phyloP scores from a whole-genome alignment of 2,797 vertebrate species.

The Xenops minutus region DNA sequence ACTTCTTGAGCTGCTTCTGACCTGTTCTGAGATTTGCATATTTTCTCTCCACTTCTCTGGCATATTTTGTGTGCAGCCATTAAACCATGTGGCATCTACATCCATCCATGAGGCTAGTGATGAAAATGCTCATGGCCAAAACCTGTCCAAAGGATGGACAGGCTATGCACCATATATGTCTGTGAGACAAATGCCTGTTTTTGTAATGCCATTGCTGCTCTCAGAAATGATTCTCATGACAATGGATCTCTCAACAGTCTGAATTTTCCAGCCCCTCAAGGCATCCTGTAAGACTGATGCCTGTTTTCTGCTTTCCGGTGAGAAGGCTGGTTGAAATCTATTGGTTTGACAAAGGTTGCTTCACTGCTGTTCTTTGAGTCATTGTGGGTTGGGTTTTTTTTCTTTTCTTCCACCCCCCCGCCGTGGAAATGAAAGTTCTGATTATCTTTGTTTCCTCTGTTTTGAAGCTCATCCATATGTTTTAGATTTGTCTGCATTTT shows the following conservation, averaged over 20 bases:
- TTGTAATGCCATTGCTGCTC: background rate
- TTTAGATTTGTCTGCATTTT: background rate
- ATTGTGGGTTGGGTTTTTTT: accelerated
- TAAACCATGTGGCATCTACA: background rate
- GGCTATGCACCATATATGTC: background rate
- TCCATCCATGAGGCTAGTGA: background rate
- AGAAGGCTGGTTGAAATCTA: background rate
- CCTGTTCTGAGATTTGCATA: background rate
- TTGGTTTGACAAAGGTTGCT: background rate
- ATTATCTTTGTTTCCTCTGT: background rate
- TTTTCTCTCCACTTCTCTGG: background rate
- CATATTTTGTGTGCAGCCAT: background rate
- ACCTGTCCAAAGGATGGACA: background rate
- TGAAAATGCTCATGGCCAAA: background rate
- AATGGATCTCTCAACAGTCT: background rate
- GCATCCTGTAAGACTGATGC: background rate
- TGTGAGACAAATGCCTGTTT: background rate
- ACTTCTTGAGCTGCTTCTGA: background rate
- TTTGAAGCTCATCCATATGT: background rate
- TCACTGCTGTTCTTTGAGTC: background rate
- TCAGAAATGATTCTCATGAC: background rate
- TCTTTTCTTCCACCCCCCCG: no score
- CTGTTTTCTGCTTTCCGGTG: background rate
- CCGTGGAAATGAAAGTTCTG: background rate
- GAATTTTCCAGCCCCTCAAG: background rate